Conservation (phyloP, 2,113 vertebrate species). For the Thunnus maccoyii region DNA sequence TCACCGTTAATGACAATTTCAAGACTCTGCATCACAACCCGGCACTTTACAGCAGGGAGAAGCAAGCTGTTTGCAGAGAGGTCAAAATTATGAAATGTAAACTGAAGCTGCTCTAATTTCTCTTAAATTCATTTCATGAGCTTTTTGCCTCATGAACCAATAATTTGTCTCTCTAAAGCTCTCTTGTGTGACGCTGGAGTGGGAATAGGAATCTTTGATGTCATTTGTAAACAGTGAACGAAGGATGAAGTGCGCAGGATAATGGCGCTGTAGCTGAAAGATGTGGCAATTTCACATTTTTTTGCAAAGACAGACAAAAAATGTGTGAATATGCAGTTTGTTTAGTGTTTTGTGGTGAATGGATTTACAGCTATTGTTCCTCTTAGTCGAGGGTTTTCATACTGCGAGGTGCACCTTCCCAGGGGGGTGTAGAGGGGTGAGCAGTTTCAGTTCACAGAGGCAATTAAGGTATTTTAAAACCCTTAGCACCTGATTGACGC, state of each 20-base stretch:
- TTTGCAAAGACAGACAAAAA: constrained; percentile 15
- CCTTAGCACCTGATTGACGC: no score
- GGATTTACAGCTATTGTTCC: constrained; percentile 2
- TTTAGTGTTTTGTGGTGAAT: constrained; percentile 30
- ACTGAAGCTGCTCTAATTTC: constrained; percentile 64
- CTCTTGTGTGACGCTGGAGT: constrained; percentile 44
- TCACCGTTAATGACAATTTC: constrained; percentile 41
- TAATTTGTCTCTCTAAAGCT: constrained; percentile 58
- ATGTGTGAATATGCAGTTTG: background rate
- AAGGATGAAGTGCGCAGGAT: constrained; percentile 18
- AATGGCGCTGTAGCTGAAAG: constrained; percentile 18
- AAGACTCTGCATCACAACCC: constrained; percentile 20
- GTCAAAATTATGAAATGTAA: constrained; percentile 43
- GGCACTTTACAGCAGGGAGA: constrained; percentile 32
- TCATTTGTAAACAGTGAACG: constrained; percentile 27
- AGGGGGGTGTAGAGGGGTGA: background rate
- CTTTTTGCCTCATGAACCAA: constrained; percentile 57
- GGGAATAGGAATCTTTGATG: constrained; percentile 59
- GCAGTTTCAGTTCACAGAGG: no score
- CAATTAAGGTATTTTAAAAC: no score
- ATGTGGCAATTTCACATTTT: constrained; percentile 26
- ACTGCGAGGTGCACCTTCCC: constrained; percentile 8
- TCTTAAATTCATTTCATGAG: constrained; percentile 65
- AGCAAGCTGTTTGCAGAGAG: constrained; percentile 39
- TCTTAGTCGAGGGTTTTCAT: background rate